phyloP scores from a whole-genome alignment of 2,113 vertebrate genomes.

The Equus quagga region DNA sequence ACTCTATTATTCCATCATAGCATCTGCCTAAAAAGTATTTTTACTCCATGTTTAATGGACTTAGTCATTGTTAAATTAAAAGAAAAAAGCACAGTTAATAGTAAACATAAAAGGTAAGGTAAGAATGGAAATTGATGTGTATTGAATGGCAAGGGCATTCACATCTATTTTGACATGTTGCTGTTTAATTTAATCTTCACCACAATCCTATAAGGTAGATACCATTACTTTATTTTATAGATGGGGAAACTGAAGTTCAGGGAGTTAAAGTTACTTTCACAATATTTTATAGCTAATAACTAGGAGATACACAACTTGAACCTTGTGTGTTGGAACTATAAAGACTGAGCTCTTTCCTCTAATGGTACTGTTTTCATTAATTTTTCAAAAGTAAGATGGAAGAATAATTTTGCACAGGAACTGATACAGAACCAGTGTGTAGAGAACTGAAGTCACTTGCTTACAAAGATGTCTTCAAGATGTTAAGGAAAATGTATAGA shows the following conservation, averaged over 20 bases:
- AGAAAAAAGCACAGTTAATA: not conserved
- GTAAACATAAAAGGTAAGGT: not conserved
- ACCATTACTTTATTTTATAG: not conserved
- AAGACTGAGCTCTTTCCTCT: not conserved
- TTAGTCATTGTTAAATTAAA: constrained; percentile 7
- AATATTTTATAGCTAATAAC: not conserved
- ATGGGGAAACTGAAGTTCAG: not conserved
- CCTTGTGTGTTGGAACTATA: not conserved
- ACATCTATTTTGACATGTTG: not conserved
- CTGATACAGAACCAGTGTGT: not conserved
- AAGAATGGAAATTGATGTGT: not conserved
- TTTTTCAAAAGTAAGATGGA: not conserved
- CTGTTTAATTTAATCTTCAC: not conserved
- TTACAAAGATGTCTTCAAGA: not conserved
- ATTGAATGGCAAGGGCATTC: not conserved
- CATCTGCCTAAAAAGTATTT: not conserved
- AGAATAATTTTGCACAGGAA: not conserved
- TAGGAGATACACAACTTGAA: not conserved
- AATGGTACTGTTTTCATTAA: not conserved
- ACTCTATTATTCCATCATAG: not conserved
- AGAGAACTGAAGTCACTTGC: not conserved
- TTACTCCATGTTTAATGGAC: not conserved
- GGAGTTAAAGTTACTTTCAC: not conserved
- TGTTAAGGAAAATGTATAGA: not conserved
- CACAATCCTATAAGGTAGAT: not conserved